Evolutionary conservation across 2,888 invertebrate species (phyloP), one percentile per base, ranked within the genome.

Genomic region (Eupithecia insigniata): DNA sequence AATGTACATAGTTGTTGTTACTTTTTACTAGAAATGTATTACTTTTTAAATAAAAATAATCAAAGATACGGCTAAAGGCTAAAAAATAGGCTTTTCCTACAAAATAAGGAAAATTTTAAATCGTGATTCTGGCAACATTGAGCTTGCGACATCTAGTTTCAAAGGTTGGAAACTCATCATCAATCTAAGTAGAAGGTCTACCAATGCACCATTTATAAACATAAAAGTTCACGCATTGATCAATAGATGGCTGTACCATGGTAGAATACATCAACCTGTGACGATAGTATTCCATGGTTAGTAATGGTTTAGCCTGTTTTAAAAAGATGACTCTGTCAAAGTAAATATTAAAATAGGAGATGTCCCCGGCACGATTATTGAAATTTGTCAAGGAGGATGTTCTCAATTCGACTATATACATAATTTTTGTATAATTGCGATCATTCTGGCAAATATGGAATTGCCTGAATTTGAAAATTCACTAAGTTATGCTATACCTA

Each of bases 81-180:
- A n/a, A 10, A 10, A n/a, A 22, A 22, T n/a, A 51, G 10, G 22
- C 22, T 22, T 61, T 2, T 30, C 61, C 61, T 18, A 16, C 8
- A 30, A 61, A 30, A 10, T 30, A 61, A 2, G n/a, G 34, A 6
- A 34, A 61, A 22, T 12, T 10, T 22, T 14, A 55, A 36, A 65
- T 14, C 26, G 16, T 43, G 22, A 14, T 5, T 26, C 64, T 78
- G 69, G 82, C 78, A 82, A 77, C 80, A 78, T 67, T 67, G 0
- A 0, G 34, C 36, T 65, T 30, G 51, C 58, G 80, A 60, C 82
- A 80, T 75, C 82, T 82, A 71, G 67, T 46, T 46, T 26, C n/a
- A 6, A 30, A 32, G 32, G 18, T 32, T 55, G 16, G 5, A 55
- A 51, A n/a, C 5, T 22, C n/a, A 3, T n/a, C 26, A 0, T 55